phyloP scores from a whole-genome alignment of 64 coral and sea anemone species.

The Acropora tenuis region DNA sequence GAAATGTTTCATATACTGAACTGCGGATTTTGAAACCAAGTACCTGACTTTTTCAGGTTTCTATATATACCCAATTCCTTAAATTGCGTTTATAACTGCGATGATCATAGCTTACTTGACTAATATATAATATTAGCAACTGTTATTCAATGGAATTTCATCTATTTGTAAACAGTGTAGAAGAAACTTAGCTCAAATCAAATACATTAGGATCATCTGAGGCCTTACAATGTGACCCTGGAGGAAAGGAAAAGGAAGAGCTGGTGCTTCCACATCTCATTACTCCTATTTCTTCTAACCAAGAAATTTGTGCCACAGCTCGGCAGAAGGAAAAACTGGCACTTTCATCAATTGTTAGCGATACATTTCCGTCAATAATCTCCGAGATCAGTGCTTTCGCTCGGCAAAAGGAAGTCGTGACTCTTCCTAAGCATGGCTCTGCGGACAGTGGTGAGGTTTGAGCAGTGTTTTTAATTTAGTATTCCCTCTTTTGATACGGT shows the following conservation, averaged over 20 bases:
- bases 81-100: no score
- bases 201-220: not conserved
- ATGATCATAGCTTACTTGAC: no score
- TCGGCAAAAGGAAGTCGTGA: no score
- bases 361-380: slow-evolving; percentile 1
- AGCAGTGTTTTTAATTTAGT: not conserved
- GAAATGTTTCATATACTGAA: no score
- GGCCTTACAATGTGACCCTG: not conserved
- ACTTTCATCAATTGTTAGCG: slow-evolving; percentile 31
- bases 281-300: slow-evolving; percentile 4
- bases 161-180: slow-evolving; percentile 47
- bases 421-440: no score
- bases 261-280: slow-evolving; percentile 15
- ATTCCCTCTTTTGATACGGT: not conserved
- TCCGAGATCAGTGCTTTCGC: no score
- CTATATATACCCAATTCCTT: no score
- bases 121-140: no score
- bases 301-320: slow-evolving; percentile 8
- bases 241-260: no score
- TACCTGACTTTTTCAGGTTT: no score
- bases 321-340: slow-evolving; percentile 36
- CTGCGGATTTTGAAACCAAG: no score
- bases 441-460: slow-evolving; percentile 8
- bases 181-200: not conserved
- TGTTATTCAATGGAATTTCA: slow-evolving; percentile 31